A percentile compares a stretch with the other conserved stretches of the same genome.
Conservation (phyloP, 2,888 invertebrate species). For the Synergus gifuensis region DNA sequence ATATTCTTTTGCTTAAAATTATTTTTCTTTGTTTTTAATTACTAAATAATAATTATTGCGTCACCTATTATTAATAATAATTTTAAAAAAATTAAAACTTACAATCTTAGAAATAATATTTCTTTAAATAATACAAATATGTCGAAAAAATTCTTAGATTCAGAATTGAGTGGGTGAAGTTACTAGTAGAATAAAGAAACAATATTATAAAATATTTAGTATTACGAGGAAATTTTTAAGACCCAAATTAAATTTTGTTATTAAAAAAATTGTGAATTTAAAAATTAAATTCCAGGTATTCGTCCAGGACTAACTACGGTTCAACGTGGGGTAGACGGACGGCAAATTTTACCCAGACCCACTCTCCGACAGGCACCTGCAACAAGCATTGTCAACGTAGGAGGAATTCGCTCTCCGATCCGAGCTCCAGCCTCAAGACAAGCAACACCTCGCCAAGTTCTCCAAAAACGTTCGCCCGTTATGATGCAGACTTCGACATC, state of each 20-base stretch:
- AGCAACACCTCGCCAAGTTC: slow-evolving; percentile 55
- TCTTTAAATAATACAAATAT: no score
- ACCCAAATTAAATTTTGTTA: neutral
- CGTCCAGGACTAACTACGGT: slow-evolving; percentile 62
- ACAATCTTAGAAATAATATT: no score
- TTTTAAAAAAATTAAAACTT: no score
- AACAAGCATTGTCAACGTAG: slow-evolving; percentile 49
- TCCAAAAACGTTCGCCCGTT: slow-evolving; percentile 24
- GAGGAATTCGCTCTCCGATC: slow-evolving; percentile 65
- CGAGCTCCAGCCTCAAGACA: slow-evolving; percentile 65
- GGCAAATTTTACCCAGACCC: slow-evolving; percentile 70
- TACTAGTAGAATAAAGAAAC: neutral
- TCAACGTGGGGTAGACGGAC: slow-evolving; percentile 66
- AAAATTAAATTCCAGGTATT: slow-evolving; percentile 42
- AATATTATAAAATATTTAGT: no score
- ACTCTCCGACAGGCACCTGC: slow-evolving; percentile 66
- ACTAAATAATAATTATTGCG: no score
- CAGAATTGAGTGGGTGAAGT: no score
- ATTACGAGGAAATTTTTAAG: neutral
- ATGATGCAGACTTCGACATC: slow-evolving; percentile 55
- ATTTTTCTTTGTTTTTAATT: no score
- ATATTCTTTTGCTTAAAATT: no score
- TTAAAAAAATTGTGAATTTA: neutral
- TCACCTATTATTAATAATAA: no score
- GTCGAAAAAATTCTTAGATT: no score